Percentiles rank a stretch among this genome's conserved stretches.
phyloP scores from a whole-genome alignment of 2,888 invertebrate species.

The Caenorhabditis sinica region DNA sequence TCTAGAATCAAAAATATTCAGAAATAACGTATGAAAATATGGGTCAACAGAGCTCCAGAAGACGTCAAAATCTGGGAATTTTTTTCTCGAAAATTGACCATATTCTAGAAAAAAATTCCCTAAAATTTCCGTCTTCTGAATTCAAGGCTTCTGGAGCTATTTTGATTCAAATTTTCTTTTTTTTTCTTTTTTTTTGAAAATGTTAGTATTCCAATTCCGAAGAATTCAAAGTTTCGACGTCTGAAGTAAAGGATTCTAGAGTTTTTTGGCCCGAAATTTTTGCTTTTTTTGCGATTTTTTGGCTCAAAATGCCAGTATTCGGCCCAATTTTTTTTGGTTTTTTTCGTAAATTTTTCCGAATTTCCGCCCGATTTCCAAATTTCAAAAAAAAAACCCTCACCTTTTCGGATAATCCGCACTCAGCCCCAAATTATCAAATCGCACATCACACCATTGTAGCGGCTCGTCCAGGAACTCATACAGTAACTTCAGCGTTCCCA shows the following conservation, averaged over 20 bases:
- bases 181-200: too few relatives aligned
- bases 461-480: constrained; percentile 84
- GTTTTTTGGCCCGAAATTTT: too few relatives aligned
- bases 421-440: constrained; percentile 84
- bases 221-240: too few relatives aligned
- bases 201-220: too few relatives aligned
- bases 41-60: too few relatives aligned
- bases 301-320: neutral
- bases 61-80: too few relatives aligned
- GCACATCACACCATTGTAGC: constrained; percentile 85
- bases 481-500: constrained; percentile 84
- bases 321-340: neutral
- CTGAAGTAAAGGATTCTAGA: too few relatives aligned
- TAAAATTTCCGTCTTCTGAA: neutral
- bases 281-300: too few relatives aligned
- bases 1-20: too few relatives aligned
- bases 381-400: constrained; percentile 48
- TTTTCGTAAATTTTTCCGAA: constrained; percentile 1
- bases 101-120: neutral
- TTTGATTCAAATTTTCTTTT: too few relatives aligned
- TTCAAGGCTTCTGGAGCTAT: too few relatives aligned
- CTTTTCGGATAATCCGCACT: constrained; percentile 83
- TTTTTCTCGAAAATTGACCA: neutral
- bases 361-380: neutral
- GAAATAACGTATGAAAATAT: too few relatives aligned